phyloP scores from a whole-genome alignment of 2,888 invertebrate species.

The Machimus rusticus region DNA sequence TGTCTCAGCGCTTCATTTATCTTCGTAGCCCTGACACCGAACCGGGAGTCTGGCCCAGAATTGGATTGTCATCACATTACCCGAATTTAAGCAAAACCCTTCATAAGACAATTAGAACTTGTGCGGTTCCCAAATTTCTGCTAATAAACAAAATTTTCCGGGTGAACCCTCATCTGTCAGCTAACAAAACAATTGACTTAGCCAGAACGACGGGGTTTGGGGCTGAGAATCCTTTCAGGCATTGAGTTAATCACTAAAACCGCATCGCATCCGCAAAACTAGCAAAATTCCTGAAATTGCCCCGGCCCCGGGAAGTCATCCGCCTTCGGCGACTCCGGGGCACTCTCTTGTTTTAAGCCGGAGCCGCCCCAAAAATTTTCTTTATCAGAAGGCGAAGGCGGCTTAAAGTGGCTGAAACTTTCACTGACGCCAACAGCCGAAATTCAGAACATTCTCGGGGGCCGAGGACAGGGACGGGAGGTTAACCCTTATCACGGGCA shows the following conservation, averaged over 20 bases:
- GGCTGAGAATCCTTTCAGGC: conserved; percentile 19
- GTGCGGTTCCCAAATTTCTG: not conserved
- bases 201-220: not conserved
- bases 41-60: not conserved
- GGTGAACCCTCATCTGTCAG: conserved; percentile 36
- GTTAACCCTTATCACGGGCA: conserved; percentile 32
- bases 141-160: conserved; percentile 37
- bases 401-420: conserved; percentile 4
- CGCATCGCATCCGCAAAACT: conserved; percentile 37
- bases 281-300: conserved; percentile 31
- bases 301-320: not conserved
- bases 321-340: not conserved
- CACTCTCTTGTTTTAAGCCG: not conserved
- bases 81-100: not conserved
- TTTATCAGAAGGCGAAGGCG: not conserved
- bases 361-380: not conserved
- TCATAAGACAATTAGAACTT: conserved; percentile 28
- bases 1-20: not conserved
- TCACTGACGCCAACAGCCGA: not conserved
- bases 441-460: not conserved
- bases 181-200: conserved; percentile 40
- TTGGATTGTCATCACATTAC: conserved; percentile 27
- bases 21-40: not conserved
- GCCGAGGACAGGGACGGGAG: not conserved
- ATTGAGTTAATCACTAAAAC: conserved; percentile 39